Base-by-base conservation (phyloP, 2,113 vertebrate species). In the Aspiorhynchus laticeps region DNA sequence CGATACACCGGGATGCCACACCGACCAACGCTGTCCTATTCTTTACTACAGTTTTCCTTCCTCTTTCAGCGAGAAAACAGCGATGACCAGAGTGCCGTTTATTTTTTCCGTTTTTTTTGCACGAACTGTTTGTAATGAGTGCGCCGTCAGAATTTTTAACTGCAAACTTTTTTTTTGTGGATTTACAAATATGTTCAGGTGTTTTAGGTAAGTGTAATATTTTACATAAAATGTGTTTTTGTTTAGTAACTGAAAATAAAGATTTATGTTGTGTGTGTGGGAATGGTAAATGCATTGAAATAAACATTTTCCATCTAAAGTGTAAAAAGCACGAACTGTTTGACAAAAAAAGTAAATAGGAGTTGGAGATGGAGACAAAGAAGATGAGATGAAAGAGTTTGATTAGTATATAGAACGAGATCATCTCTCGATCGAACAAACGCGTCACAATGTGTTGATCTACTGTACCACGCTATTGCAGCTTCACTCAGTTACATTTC, bases 121-220 rank as follows among this genome's bases (percentile, higher is more conserved):
- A 48, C 17, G 28, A 11, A 17, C 33, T 56, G 51, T 48, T 5
- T 33, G 24, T n/a, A 83, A 21, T 11, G 8, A 33, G 63, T 53
- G 61, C 36, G n/a, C 59, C 24, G 24, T 43, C 15, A 7, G 11
- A 26, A 5, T 81, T 28, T 43, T 43, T 1, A 38, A 19, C 28
- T 21, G 15, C 38, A 43, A 77, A 41, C 31, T 48, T 61, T 53
- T 91, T 77, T 78, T 51, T 26, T 77, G 75, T 93, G 91, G 73
- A 85, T 93, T 91, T 93, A 93, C 69, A 36, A 92, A 91, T 67
- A 51, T 76, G 88, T 89, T 12, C 51, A 7, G 31, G 46, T 65
- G 41, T 81, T 74, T 85, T 80, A 43, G 81, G 79, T 84, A 71
- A 85, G 88, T 61, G 56, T 86, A 80, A 31, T 17, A 69, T 83